These are phyloP conservation scores for Dendrocincla tyrannina DNA, from an alignment of 2,797 vertebrate genomes.

Conservation along the genomic window DNA sequence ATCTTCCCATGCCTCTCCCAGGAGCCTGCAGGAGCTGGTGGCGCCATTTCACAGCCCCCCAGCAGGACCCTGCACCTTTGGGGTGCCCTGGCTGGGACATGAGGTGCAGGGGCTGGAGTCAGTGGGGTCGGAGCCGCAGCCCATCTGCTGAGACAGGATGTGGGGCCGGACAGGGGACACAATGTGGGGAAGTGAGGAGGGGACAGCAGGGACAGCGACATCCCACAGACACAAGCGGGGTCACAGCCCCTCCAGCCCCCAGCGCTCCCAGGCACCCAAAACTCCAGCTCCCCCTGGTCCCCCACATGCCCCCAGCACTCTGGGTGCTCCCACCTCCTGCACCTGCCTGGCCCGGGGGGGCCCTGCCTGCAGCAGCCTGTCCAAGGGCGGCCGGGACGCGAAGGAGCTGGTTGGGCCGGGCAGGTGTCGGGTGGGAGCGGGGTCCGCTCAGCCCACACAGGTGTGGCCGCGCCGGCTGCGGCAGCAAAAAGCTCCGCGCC, in stretches of 20 bases:
- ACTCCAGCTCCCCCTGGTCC: not conserved
- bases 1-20: not conserved
- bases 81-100: not conserved
- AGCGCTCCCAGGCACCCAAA: not conserved
- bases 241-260: not conserved
- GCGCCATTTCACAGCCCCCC: not conserved
- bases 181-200: not conserved
- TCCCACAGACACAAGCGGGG: not conserved
- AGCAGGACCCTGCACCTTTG: not conserved
- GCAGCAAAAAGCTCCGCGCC: constrained; percentile 9
- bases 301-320: fast-evolving
- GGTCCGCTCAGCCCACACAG: constrained; percentile 41
- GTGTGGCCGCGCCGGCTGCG: constrained; percentile 19
- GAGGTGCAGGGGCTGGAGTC: not conserved
- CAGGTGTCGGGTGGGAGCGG: not conserved
- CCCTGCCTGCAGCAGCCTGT: constrained; percentile 55
- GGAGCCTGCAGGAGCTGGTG: not conserved
- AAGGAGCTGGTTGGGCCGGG: constrained; percentile 41
- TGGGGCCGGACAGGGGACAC: not conserved
- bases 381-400: not conserved
- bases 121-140: not conserved
- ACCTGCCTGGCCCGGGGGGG: constrained; percentile 29
- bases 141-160: not conserved
- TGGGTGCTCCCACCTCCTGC: not conserved
- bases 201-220: not conserved